Conservation (phyloP, 2,113 vertebrate species). For the Colistium nudipinnis region DNA sequence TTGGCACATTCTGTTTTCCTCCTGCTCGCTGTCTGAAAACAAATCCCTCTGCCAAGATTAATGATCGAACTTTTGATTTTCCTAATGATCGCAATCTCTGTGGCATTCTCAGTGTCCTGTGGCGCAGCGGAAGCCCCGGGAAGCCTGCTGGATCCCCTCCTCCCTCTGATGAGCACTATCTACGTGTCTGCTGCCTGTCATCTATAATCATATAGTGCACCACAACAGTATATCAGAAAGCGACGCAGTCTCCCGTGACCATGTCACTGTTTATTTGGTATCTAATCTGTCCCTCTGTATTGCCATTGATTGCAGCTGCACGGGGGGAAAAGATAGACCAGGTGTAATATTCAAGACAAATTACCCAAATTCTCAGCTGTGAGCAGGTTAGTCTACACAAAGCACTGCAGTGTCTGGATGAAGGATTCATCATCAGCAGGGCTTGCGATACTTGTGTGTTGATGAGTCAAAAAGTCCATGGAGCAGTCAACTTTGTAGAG, state of each 20-base stretch:
- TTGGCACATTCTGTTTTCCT: constrained; percentile 55
- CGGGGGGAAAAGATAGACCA: constrained; percentile 47
- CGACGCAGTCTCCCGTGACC: constrained; percentile 49
- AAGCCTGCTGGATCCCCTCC: constrained; percentile 28
- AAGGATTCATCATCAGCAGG: constrained; percentile 36
- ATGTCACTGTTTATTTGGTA: constrained; percentile 71
- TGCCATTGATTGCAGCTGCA: constrained; percentile 64
- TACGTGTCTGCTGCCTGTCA: constrained; percentile 60
- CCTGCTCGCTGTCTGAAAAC: constrained; percentile 42
- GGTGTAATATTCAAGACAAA: constrained; percentile 68
- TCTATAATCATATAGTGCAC: constrained; percentile 69
- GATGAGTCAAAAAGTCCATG: constrained; percentile 43
- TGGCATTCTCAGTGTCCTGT: constrained; percentile 25
- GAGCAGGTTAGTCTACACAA: constrained; percentile 42
- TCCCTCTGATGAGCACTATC: constrained; percentile 55
- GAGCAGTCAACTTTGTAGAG: constrained; percentile 34
- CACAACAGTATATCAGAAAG: constrained; percentile 31
- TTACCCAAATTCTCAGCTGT: constrained; percentile 60
- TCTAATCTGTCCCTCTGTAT: constrained; percentile 66
- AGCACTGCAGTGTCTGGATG: constrained; percentile 32
- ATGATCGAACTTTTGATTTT: constrained; percentile 67
- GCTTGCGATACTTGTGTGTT: constrained; percentile 28
- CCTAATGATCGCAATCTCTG: constrained; percentile 66
- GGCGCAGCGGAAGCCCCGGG: constrained; percentile 33
- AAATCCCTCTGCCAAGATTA: constrained; percentile 61